Evolutionary conservation across 2,113 vertebrate species (phyloP).

Genomic region (Tychaedon coryphoeus): DNA sequence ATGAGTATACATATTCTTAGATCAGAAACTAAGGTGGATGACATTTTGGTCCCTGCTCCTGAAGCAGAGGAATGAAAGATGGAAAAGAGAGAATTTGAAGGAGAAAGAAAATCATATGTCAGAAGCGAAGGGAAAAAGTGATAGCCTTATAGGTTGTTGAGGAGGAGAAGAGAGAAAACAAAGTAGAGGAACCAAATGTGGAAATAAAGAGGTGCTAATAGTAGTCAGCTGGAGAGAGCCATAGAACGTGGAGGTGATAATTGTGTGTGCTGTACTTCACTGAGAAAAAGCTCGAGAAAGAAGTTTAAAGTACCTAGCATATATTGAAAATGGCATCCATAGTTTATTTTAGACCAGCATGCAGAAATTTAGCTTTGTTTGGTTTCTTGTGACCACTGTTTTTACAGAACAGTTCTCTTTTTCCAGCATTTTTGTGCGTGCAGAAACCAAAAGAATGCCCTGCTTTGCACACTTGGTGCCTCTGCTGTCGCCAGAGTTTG

Average conservation of each 20-base stretch:
- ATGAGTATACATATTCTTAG: not conserved
- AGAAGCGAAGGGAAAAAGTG: not conserved
- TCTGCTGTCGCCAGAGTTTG: not conserved
- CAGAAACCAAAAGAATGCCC: not conserved
- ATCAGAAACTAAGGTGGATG: not conserved
- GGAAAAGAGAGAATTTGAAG: not conserved
- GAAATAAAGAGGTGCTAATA: slow-evolving; percentile 56
- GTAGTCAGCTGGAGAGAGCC: slow-evolving; percentile 33
- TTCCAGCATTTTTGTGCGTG: not conserved
- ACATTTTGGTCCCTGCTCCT: not conserved
- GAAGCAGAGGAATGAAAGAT: not conserved
- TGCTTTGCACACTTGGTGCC: not conserved
- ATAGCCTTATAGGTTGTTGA: not conserved
- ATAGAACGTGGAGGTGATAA: slow-evolving; percentile 14
- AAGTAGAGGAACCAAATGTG: slow-evolving; percentile 15
- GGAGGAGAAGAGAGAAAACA: not conserved
- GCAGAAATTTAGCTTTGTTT: not conserved
- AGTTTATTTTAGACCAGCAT: not conserved
- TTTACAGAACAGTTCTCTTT: not conserved
- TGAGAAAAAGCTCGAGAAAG: slow-evolving; percentile 18
- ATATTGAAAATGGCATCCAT: not conserved
- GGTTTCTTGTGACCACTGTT: not conserved
- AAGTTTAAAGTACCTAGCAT: not conserved
- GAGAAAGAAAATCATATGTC: not conserved
- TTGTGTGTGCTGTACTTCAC: not conserved